Evolutionary conservation across 64 coral and sea anemone genomes (phyloP), one percentile per base, ranked within the genome.

Genomic region (Pachyseris speciosa): DNA sequence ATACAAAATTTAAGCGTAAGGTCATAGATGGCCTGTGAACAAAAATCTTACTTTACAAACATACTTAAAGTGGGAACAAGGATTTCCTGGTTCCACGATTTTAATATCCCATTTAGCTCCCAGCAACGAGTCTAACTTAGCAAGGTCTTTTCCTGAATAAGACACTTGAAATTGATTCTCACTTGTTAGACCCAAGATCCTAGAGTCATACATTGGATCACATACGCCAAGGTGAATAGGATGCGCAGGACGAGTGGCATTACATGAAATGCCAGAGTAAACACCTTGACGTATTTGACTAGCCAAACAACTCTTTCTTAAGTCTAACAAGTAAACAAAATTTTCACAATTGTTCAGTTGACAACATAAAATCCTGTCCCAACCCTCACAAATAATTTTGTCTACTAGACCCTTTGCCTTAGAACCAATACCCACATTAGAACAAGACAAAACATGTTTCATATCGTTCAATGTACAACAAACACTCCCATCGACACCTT

Each of bases 171-270:
- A 45, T 6, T 45, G 43, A 11, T 45, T 45, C 43, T 45, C 43
- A 45, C 43, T 45, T 45, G 43, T 45, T 45, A 45, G 43, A 45
- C 43, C 43, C 11, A 45, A 45, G 43, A 45, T 45, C 43, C 43
- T 55, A 64, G 79, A 24, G 53, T 83, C 79, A 38, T 24, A 32
- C 79, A 83, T 19, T 19, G 79, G 79, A 83, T 83, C 79, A 83
- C 61, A 83, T 61, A 83, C 57, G 30, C 79, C 79, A 63, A 83
- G 57, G 79, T 83, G 53, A 83, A 83, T 42, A 9, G 79, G 79
- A 52, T 83, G 79, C 19, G 79, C 51, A 83, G 79, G 79, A 22
- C 79, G 79, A 37, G 79, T 83, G 63, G 79, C 79, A 64, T 26
- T 64, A 8, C 65, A 32, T 32, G 65, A 68, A 68, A 68, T 68